Base-by-base conservation (phyloP, 2,888 invertebrate genomes). In the Calameuta pallipes region DNA sequence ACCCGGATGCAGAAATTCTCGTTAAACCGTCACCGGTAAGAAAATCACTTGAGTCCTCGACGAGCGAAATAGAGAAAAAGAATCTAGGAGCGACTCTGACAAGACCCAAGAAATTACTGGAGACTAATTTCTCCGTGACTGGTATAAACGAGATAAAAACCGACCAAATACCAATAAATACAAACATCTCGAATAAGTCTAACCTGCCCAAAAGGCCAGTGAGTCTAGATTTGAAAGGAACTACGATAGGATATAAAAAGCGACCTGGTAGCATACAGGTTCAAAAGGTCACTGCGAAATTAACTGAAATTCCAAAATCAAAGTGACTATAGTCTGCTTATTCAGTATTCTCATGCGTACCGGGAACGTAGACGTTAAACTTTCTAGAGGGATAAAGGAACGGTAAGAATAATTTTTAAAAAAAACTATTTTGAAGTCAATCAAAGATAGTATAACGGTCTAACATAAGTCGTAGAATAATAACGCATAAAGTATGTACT, bases 111-210 rank as follows among this genome's bases (percentile, higher is more conserved):
- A 78, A 83, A 80, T 82, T 78, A 73, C 82, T 90, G 81, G 86
- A 88, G 78, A 89, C 90, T 34, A 89, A 90, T 84, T 90, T 91
- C 83, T 90, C 90, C 75, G 85, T 89, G 71, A 89, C 87, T 56
- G 88, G 87, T 73, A 86, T 88, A 76, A 89, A 89, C 77, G 88
- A 90, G 73, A 89, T 90, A 78, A 86, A 82, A 80, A 89, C 87
- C 75, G 86, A 87, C 69, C 82, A 80, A 35, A 83, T 87, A 41
- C 23, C 56, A 56, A 9, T 23, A 56, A 23, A 56, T 2, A 6
- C 56, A 23, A 56, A 9, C 56, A 23, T 23, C 23, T 9, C 9
- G 56, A 56, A 56, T 23, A 23, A 56, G 56, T 80, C 81, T 15
- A 34, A 31, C 33, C 3, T 78, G 12, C 79, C 81, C 33, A 75